These are phyloP conservation scores for Diaperis boleti DNA, from an alignment of 2,888 invertebrate genomes.

Conservation along the genomic window DNA sequence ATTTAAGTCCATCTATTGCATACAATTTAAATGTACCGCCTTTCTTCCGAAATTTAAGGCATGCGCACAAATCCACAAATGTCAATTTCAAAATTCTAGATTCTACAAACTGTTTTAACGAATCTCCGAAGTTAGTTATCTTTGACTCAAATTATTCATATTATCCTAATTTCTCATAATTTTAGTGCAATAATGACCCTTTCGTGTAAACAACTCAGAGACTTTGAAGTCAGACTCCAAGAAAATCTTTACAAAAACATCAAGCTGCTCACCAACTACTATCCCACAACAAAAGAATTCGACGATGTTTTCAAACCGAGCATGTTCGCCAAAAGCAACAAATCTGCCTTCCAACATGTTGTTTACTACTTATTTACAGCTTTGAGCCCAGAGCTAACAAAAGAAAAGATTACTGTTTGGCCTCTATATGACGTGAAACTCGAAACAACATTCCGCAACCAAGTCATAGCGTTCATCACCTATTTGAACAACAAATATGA, in stretches of 20 bases:
- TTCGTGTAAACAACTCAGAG: background rate
- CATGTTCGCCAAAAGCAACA: conserved; percentile 64
- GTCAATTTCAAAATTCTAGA: too few relatives aligned
- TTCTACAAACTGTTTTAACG: too few relatives aligned
- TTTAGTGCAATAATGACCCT: background rate
- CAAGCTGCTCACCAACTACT: conserved; percentile 52
- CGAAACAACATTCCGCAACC: conserved; percentile 59
- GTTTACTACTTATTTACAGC: conserved; percentile 59
- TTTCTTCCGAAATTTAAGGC: too few relatives aligned
- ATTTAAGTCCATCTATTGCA: too few relatives aligned
- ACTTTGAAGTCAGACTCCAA: conserved; percentile 43
- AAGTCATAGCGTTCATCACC: conserved; percentile 58
- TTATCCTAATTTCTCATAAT: too few relatives aligned
- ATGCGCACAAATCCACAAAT: too few relatives aligned
- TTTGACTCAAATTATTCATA: too few relatives aligned
- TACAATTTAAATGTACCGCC: too few relatives aligned
- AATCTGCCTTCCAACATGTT: conserved; percentile 60
- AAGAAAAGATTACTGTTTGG: conserved; percentile 59
- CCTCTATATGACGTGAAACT: conserved; percentile 55
- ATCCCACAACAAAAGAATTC: conserved; percentile 57
- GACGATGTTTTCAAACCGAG: conserved; percentile 56
- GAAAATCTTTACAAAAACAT: conserved; percentile 59
- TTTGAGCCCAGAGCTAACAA: conserved; percentile 56
- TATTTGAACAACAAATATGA: conserved; percentile 57
- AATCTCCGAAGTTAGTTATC: too few relatives aligned